Base-by-base conservation (phyloP, 1,140 invertebrate genomes). In the Oncopeltus fasciatus region DNA sequence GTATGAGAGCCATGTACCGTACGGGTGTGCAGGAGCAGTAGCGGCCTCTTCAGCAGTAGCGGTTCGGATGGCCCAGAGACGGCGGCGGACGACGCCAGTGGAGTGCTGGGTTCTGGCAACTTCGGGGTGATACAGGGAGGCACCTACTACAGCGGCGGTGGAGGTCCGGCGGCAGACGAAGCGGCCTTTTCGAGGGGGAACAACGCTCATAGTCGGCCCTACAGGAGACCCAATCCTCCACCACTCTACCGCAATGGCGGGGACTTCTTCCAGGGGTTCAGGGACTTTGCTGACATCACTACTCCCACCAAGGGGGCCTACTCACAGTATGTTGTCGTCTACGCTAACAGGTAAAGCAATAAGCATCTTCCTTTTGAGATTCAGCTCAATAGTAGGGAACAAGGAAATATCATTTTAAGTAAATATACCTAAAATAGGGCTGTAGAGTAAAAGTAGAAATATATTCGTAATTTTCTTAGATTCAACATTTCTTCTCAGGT, bases 241-340 rank as follows among this genome's bases (percentile, higher is more conserved):
- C 74, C 75, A 16, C 47, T 64, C 20, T 69, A 65, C 65, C 63
- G 66, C 16, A 62, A 66, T 27, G 68, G 68, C 3, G 70, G 66
- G 14, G 83, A 88, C 67, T 86, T 87, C 69, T 92, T 92, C 68
- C 86, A 87, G 2, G 90, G 91, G 69, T 92, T 92, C 75, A 80
- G 87, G 64, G 89, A 92, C 68, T 92, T 92, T 69, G 88, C 89
- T 0, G 89, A 92, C 67, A 90, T 91, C 27, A 90, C 88, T 44
- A 83, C 86, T 8, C 87, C 86, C 12, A 81, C 86, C 0, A 86
- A 87, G 69, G 81, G 86, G 1, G 85, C 86, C 4, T 90, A 85
- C 70, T 90, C 88, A 0, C 84, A 90, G 66, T 82, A 84, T 61
- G 85, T 88, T 21, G 84, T 90, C 0, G 87, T 90, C 0, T 88